Base-by-base conservation (phyloP, 2,113 vertebrate species). In the Phoxinus phoxinus region DNA sequence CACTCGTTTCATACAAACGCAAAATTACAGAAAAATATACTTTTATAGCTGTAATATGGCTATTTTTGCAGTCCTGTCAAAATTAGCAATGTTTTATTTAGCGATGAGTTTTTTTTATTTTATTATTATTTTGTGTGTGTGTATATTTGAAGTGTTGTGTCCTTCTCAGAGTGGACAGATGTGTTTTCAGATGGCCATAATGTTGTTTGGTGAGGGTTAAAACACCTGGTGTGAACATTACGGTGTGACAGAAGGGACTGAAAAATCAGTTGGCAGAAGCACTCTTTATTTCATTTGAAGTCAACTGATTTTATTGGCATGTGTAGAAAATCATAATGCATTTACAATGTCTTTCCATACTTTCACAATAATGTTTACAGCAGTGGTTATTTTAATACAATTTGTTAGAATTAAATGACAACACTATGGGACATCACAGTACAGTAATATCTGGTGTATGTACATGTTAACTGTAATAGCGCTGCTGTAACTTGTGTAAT, bases 141-240 rank as follows among this genome's bases (percentile, higher is more conserved):
- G 12, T 27, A 9, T n/a, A 75, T 51, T 25, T 27, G 13, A 75
- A 3, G 44, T 27, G 35, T 21, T 51, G 4, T 51, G 46, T 46
- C 37, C 25, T 41, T 12, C 72, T 74, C 11, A 46, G 73, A 75
- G 74, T 32, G n/a, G 30, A 76, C 61, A 81, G 79, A 51, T 81
- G 61, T 46, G 17, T 32, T 35, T 51, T 81, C 32, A 48, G 19
- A 15, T 69, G 44, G 19, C 35, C 27, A 30, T 81, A 69, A 81
- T 32, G 61, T 53, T 67, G 44, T 67, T 69, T 51, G 25, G 41
- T 27, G 37, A 27, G 77, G 56, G 8, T 63, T 80, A 63, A 44
- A 65, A 81, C 61, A 67, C 17, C 25, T 67, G 61, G 7, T 32
- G 79, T 65, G 41, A 67, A 46, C 10, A 69, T 48, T 63, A 63